These are phyloP conservation scores for Lophius piscatorius DNA, from an alignment of 2,113 vertebrate genomes.

Conservation along the genomic window DNA sequence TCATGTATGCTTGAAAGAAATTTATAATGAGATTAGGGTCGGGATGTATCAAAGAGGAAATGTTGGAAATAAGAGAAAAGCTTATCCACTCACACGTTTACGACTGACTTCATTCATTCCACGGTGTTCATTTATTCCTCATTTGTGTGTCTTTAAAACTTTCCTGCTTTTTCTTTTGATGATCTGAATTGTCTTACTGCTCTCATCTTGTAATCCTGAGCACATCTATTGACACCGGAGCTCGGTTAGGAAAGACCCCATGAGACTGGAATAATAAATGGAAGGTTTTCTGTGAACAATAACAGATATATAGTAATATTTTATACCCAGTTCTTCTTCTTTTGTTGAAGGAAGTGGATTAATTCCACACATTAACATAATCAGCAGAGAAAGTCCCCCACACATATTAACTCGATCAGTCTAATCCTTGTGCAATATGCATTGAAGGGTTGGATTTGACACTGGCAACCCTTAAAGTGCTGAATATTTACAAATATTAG, in stretches of 20 bases:
- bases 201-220: constrained; percentile 51
- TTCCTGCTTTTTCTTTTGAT: constrained; percentile 56
- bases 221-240: constrained; percentile 30
- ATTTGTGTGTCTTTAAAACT: constrained; percentile 40
- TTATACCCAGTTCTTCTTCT: neutral
- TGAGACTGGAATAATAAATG: constrained; percentile 34
- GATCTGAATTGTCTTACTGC: constrained; percentile 52
- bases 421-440: constrained; percentile 12
- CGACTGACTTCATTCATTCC: constrained; percentile 55
- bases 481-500: too few relatives aligned
- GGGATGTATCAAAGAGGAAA: constrained; percentile 67
- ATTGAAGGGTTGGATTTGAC: constrained; percentile 1
- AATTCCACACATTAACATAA: constrained; percentile 29
- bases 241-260: constrained; percentile 28
- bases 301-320: constrained; percentile 35
- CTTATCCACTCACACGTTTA: constrained; percentile 69
- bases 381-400: constrained; percentile 32
- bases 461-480: neutral
- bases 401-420: constrained; percentile 26
- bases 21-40: constrained; percentile 77
- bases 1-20: constrained; percentile 77
- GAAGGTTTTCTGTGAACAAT: constrained; percentile 23
- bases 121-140: too few relatives aligned
- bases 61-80: constrained; percentile 61
- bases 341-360: constrained; percentile 15